Base-by-base conservation (phyloP, 2,888 invertebrate genomes). In the Sarcophaga rosellei region DNA sequence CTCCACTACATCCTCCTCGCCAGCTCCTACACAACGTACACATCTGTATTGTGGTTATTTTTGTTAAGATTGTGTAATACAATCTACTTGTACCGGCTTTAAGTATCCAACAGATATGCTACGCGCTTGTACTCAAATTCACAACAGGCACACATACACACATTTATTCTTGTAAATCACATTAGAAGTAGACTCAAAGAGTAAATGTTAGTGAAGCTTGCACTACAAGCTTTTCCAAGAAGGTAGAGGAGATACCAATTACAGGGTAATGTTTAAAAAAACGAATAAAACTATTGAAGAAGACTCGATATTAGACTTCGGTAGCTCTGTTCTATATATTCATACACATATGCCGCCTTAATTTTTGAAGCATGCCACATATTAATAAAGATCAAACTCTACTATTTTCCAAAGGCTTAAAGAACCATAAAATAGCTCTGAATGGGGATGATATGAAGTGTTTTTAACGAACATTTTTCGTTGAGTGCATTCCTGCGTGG, bases 41-140 rank as follows among this genome's bases (percentile, higher is more conserved):
- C 70, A 79, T 79, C 84, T 74, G n/a, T 23, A 11, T 84, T 84
- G 84, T 76, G 84, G 84, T 84, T 84, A 79, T 65, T 80, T 84
- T 79, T 75, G 70, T 70, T 75, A 74, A 84, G 74, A 75, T 84
- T 84, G 69, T 84, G 84, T 84, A 84, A 84, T 44, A 84, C 75
- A 80, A 84, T 84, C 84, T 80, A 84, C 84, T 80, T 80, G 70
- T 66, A 63, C 53, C 75, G 70, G 63, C 35, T 72, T 62, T 20
- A 63, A 68, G 3, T 74, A 62, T 11, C 17, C 53, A 53, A 53
- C 53, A 53, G 53, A 53, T 35, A 35, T 3, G 53, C 12, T 53
- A 53, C 15, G 10, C 53, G 53, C 17, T 53, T 17, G 53, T 17
- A 53, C 15, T 53, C 53, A 17, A 15, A 35, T 35, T 35, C 35